Percentiles rank a stretch among this genome's conserved stretches.
Conservation (phyloP, 1,140 invertebrate species). For the Drosophila malerkotliana region DNA sequence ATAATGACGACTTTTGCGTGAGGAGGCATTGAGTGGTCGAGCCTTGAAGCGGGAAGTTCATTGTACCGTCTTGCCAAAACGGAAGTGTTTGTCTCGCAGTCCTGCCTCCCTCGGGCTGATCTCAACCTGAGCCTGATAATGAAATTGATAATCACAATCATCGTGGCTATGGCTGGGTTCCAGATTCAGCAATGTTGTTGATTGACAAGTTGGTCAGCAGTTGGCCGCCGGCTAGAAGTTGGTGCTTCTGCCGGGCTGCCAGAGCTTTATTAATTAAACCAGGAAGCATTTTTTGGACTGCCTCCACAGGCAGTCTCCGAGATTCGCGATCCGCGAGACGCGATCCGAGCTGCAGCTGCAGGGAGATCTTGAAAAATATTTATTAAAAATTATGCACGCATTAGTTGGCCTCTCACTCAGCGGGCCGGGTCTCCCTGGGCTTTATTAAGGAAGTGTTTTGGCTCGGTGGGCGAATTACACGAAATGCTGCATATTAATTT, state of each 20-base stretch:
- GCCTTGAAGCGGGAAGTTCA: constrained; percentile 43
- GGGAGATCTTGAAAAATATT: constrained; percentile 76
- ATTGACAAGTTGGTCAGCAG: constrained; percentile 62
- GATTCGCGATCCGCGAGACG: background rate
- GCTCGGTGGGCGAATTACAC: constrained; percentile 68
- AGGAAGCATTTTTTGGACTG: constrained; percentile 65
- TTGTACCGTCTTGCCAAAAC: constrained; percentile 53
- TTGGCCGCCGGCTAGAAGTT: background rate
- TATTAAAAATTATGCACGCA: constrained; percentile 82
- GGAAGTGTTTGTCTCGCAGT: constrained; percentile 60
- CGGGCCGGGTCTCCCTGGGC: constrained; percentile 15
- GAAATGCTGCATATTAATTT: constrained; percentile 75
- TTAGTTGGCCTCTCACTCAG: constrained; percentile 47
- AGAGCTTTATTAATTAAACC: constrained; percentile 73
- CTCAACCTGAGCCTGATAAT: constrained; percentile 41
- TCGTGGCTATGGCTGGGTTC: constrained; percentile 30
- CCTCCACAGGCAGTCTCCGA: constrained; percentile 37
- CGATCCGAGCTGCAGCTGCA: constrained; percentile 44
- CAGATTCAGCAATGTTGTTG: constrained; percentile 60
- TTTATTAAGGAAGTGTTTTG: constrained; percentile 75
- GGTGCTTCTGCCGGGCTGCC: background rate
- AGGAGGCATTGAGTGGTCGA: constrained; percentile 27
- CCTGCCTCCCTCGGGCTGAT: background rate
- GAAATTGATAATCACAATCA: constrained; percentile 71
- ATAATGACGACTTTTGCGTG: constrained; percentile 55